These are phyloP conservation scores for Melanostoma scalare DNA, from an alignment of 2,888 invertebrate species.

Conservation along the genomic window DNA sequence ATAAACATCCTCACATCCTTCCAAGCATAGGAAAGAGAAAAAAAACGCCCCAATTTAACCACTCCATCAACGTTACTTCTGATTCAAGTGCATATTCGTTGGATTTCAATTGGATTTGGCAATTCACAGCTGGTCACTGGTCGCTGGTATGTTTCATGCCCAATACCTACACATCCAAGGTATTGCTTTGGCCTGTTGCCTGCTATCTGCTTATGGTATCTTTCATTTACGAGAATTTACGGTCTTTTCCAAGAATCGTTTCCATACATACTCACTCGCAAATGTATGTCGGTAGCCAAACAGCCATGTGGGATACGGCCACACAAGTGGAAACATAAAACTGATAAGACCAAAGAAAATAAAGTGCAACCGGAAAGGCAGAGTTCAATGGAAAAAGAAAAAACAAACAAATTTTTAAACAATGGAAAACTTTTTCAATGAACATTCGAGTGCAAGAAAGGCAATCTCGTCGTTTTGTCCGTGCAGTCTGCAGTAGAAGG, in stretches of 20 bases:
- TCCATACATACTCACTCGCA: neutral
- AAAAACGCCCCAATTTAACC: conserved; percentile 10
- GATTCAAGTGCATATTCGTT: conserved; percentile 50
- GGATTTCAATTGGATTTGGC: conserved; percentile 47
- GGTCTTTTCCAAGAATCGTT: conserved; percentile 17
- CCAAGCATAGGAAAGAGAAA: neutral
- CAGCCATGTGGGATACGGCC: neutral
- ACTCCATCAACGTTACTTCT: conserved; percentile 39
- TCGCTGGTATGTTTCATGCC: no score
- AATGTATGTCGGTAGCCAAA: no score
- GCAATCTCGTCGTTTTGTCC: conserved; percentile 10
- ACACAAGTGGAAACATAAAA: neutral
- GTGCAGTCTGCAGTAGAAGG: conserved; percentile 14
- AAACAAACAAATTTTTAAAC: neutral
- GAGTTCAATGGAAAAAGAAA: neutral
- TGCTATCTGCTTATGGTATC: neutral
- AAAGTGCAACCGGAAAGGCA: conserved; percentile 12
- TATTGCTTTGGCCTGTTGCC: conserved; percentile 10
- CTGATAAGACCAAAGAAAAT: neutral
- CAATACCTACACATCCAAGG: neutral
- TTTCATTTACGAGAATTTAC: conserved; percentile 15
- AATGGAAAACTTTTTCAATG: conserved; percentile 16
- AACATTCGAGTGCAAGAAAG: conserved; percentile 8
- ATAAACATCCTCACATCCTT: neutral
- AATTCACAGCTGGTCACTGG: conserved; percentile 40